Conservation (phyloP, 2,888 invertebrate genomes). For the Drosophila nigricruria region DNA sequence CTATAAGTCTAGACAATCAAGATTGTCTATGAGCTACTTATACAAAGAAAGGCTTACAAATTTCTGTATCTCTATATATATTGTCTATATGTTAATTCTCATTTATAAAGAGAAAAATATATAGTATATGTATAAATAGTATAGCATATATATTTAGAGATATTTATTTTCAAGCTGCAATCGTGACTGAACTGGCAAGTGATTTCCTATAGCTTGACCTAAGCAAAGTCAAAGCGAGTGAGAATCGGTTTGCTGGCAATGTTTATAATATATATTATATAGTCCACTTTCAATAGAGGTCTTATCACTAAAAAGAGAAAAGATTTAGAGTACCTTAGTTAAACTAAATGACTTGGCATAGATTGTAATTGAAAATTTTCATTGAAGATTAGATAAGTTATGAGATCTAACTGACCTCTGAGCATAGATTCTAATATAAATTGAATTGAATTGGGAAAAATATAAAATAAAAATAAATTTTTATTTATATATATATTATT, state of each 20-base stretch:
- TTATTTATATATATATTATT: not conserved
- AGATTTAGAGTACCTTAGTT: slow-evolving; percentile 1
- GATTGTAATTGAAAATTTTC: not conserved
- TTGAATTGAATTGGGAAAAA: not conserved
- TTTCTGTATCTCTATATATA: not conserved
- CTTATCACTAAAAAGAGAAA: slow-evolving; percentile 1
- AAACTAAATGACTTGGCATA: slow-evolving; percentile 4
- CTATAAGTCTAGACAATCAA: no score
- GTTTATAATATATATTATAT: not conserved
- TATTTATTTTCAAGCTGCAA: slow-evolving; percentile 2
- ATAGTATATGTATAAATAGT: not conserved
- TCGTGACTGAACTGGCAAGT: slow-evolving; percentile 3
- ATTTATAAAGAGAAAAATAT: not conserved
- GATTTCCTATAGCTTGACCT: slow-evolving; percentile 15
- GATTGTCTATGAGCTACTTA: no score
- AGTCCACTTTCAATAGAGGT: no score
- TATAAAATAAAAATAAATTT: not conserved
- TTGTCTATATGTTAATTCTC: not conserved
- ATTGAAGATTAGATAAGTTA: slow-evolving; percentile 10
- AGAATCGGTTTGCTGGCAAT: not conserved
- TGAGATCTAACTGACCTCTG: not conserved
- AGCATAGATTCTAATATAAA: not conserved
- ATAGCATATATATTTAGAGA: not conserved
- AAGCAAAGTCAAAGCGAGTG: slow-evolving; percentile 14
- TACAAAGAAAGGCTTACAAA: not conserved